phyloP scores from a whole-genome alignment of 1,140 invertebrate genomes.

The Drosophila nigromelanica region DNA sequence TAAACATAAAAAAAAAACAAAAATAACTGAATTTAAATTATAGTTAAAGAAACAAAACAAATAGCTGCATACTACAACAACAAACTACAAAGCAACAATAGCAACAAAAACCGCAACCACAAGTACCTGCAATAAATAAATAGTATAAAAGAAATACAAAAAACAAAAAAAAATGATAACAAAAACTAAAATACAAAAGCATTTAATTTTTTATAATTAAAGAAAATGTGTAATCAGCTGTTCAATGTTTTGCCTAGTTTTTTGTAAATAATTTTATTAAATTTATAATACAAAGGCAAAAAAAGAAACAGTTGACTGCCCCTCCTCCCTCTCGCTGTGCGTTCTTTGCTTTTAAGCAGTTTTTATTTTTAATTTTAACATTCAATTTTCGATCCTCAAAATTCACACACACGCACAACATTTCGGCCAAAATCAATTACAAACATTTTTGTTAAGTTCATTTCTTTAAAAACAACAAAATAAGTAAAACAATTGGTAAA shows the following conservation, averaged over 20 bases:
- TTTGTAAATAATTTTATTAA: conserved; percentile 83
- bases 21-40: conserved; percentile 49
- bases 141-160: conserved; percentile 66
- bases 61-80: conserved; percentile 57
- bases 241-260: conserved; percentile 46
- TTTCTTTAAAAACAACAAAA: conserved; percentile 51
- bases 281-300: conserved; percentile 64
- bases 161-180: conserved; percentile 52
- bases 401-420: conserved; percentile 25
- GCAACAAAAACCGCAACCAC: conserved; percentile 83
- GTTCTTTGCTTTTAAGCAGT: conserved; percentile 24
- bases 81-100: conserved; percentile 78
- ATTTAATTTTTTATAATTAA: conserved; percentile 10
- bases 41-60: conserved; percentile 23
- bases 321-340: neutral
- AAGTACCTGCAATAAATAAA: conserved; percentile 84
- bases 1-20: neutral
- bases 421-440: conserved; percentile 32
- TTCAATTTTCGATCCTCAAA: conserved; percentile 27
- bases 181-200: conserved; percentile 27
- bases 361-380: conserved; percentile 10
- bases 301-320: conserved; percentile 30
- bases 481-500: conserved; percentile 81
- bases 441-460: conserved; percentile 27
- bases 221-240: conserved; percentile 14